phyloP scores from a whole-genome alignment of 2,888 invertebrate species.

The Sepioteuthis lessoniana region DNA sequence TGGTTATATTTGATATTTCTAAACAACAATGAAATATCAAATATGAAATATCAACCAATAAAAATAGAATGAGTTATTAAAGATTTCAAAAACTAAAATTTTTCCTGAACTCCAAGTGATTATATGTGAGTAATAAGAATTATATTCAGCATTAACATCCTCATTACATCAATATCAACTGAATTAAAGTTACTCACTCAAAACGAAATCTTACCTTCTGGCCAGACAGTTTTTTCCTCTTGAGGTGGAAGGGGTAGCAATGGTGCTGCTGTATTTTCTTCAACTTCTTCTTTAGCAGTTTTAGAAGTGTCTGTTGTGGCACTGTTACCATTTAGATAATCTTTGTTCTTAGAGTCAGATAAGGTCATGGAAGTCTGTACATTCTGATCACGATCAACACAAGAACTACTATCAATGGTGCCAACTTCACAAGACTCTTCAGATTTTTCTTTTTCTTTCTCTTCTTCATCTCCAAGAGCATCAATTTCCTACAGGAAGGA shows the following conservation, averaged over 20 bases:
- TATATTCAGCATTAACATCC: too few species aligned
- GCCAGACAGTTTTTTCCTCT: conserved; percentile 44
- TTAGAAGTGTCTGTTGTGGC: neutral
- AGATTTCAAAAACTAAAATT: too few species aligned
- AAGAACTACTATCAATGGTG: neutral
- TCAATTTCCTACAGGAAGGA: conserved; percentile 34
- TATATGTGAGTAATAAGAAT: too few species aligned
- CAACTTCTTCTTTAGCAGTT: conserved; percentile 16
- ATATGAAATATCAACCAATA: too few species aligned
- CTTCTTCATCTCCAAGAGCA: conserved; percentile 45
- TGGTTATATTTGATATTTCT: too few species aligned
- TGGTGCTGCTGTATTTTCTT: neutral
- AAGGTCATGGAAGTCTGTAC: neutral
- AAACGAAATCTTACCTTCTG: neutral
- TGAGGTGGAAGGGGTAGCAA: neutral
- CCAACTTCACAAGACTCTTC: neutral
- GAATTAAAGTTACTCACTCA: too few species aligned
- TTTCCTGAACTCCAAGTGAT: too few species aligned
- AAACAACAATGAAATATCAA: too few species aligned
- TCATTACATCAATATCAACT: too few species aligned
- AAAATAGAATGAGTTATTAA: too few species aligned
- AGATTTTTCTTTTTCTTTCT: neutral
- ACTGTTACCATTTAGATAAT: neutral
- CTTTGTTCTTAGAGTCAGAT: neutral
- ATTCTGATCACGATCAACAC: neutral